Percentiles rank a stretch among this genome's conserved stretches.
Conservation (phyloP, 1,140 invertebrate species). For the Neuroterus valhalla region DNA sequence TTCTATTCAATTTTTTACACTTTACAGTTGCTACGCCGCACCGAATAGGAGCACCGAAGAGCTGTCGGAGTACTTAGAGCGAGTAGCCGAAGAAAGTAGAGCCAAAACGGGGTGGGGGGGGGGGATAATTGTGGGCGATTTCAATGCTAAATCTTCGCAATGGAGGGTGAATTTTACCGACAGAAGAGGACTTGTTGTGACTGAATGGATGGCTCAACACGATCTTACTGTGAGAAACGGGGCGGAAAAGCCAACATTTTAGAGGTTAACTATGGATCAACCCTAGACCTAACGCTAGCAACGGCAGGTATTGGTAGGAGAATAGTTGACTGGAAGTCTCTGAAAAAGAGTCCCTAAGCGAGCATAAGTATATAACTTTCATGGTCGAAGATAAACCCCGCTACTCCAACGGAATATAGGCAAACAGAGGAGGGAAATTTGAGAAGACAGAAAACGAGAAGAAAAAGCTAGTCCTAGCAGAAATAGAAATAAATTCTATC, state of each 20-base stretch:
- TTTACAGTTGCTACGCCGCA: not conserved
- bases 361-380: not conserved
- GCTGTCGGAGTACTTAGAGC: too few species aligned
- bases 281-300: not conserved
- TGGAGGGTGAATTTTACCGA: too few species aligned
- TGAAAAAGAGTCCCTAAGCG: not conserved
- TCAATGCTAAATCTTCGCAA: too few species aligned
- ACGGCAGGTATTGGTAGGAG: not conserved
- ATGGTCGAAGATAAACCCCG: not conserved
- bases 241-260: not conserved
- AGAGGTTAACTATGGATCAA: not conserved
- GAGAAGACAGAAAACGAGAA: too few species aligned
- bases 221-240: not conserved
- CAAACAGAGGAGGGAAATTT: too few species aligned
- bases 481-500: too few species aligned
- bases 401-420: too few species aligned
- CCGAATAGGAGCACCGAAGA: not conserved
- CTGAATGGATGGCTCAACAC: not conserved
- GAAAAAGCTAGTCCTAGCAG: too few species aligned
- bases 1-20: not conserved
- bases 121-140: too few species aligned
- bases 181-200: too few species aligned
- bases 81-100: too few species aligned
- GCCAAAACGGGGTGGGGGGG: too few species aligned
- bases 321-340: not conserved